Evolutionary conservation across 2,888 invertebrate genomes (phyloP).

Genomic region (Imbricaverruca yamaguchii): DNA sequence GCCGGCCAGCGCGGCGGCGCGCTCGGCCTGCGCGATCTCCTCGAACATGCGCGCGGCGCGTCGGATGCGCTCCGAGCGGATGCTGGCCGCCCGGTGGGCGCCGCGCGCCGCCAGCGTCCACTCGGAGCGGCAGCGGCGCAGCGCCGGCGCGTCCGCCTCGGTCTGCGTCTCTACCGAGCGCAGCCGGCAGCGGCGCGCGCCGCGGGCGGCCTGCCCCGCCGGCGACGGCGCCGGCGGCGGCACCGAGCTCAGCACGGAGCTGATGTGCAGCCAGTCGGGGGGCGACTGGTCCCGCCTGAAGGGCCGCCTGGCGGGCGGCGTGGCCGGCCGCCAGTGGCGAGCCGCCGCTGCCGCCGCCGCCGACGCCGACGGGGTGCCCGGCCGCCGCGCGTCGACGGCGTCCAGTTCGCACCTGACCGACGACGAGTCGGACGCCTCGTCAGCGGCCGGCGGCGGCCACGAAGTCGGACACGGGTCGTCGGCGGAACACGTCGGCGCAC

Average conservation of each 20-base stretch:
- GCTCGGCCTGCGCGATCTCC: constrained; percentile 14
- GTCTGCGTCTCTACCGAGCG: constrained; percentile 8
- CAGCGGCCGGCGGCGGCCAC: neutral
- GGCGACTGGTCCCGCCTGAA: neutral
- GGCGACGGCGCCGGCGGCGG: neutral
- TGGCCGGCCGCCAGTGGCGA: neutral
- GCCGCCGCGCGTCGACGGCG: neutral
- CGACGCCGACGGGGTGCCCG: neutral
- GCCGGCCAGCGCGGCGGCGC: neutral
- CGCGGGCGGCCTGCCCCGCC: neutral
- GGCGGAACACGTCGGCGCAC: neutral
- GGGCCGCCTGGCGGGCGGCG: neutral
- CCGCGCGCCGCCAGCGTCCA: neutral
- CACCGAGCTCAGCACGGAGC: too few species aligned
- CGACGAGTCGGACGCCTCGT: neutral
- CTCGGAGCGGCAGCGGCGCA: neutral
- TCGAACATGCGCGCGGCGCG: constrained; percentile 3
- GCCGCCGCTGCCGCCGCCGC: too few species aligned
- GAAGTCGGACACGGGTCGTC: neutral
- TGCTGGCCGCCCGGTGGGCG: neutral
- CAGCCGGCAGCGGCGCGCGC: neutral
- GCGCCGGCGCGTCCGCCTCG: neutral
- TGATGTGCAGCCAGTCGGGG: too few species aligned
- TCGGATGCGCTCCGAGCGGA: neutral
- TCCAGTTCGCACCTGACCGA: neutral